Base-by-base conservation (phyloP, 1,140 invertebrate genomes). In the Atopsyche davidsoni region DNA sequence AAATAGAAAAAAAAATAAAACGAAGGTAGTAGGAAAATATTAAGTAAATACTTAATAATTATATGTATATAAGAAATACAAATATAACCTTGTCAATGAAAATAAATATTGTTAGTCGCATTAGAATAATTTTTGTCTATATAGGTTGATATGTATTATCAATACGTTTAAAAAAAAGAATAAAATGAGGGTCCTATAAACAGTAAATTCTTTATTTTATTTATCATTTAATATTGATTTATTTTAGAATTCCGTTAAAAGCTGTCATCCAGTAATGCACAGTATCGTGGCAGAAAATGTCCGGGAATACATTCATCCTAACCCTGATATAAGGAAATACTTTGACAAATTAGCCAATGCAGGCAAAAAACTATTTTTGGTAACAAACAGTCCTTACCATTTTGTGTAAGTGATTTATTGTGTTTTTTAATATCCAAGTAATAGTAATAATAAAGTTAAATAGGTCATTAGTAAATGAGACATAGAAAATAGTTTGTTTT, bases 361-460 rank as follows among this genome's bases (percentile, higher is more conserved):
- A 19, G 78, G 81, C 16, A 97, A 96, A 69, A 93, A 96, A 69
- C 75, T 96, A 59, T 98, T 98, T 68, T 72, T 98, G 14, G 91
- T 98, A 1, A 97, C 95, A 6, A 98, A 98, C 64, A 96, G 92
- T 71, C 93, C 93, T 1, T 98, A 86, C 67, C 83, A 87, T 59
- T 98, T 98, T 79, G 92, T 97, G 93, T 97, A 79, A 86, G 89
- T 83, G 42, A 4, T 43, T 42, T 19, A 16, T 2, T 41, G 7
- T 53, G 16, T 35, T 10, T 46, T 51, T 32, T 23, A 16, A 46
- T 24, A 18, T 18, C 6, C 6, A 28, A 28, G 24, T 28, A 28
- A 28, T 25, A 24, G 10, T 50, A 51, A n/a, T n/a, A n/a, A n/a
- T n/a, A n/a, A n/a, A n/a, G n/a, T n/a, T n/a, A n/a, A n/a, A n/a